These are phyloP conservation scores for Eutolmus rufibarbis DNA, from an alignment of 2,888 invertebrate genomes.

Conservation along the genomic window DNA sequence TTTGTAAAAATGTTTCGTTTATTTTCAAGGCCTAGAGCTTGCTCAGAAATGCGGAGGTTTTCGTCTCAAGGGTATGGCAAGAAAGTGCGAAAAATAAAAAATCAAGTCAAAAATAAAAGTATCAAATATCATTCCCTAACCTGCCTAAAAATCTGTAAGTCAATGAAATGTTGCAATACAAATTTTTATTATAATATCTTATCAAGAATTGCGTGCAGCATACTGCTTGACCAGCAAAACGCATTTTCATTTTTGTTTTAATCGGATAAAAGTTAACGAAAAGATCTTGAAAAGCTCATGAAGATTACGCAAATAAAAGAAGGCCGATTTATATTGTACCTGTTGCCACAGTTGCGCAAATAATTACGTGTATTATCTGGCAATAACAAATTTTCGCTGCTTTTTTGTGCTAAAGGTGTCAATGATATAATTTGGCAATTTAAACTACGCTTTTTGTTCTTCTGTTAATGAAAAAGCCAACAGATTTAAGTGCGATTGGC, in stretches of 20 bases:
- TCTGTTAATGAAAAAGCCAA: background rate
- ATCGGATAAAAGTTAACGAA: background rate
- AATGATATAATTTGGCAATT: background rate
- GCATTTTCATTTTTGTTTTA: background rate
- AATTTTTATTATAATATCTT: background rate
- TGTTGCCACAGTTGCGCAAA: background rate
- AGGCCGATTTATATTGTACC: background rate
- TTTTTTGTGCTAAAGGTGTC: background rate
- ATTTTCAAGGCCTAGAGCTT: background rate
- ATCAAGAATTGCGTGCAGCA: background rate
- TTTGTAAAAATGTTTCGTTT: background rate
- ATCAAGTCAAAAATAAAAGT: background rate
- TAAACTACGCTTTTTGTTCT: background rate
- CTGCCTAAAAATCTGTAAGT: background rate
- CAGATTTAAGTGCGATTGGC: background rate
- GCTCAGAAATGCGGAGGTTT: background rate
- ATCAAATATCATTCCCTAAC: background rate
- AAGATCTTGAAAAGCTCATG: background rate
- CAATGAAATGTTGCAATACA: background rate
- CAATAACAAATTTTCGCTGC: background rate
- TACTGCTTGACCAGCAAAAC: background rate
- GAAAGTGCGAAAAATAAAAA: background rate
- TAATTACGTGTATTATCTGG: background rate
- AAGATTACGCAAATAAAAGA: background rate
- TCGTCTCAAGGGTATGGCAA: background rate